Conservation (phyloP, 2,888 invertebrate genomes). For the Ceratothoa steindachneri region DNA sequence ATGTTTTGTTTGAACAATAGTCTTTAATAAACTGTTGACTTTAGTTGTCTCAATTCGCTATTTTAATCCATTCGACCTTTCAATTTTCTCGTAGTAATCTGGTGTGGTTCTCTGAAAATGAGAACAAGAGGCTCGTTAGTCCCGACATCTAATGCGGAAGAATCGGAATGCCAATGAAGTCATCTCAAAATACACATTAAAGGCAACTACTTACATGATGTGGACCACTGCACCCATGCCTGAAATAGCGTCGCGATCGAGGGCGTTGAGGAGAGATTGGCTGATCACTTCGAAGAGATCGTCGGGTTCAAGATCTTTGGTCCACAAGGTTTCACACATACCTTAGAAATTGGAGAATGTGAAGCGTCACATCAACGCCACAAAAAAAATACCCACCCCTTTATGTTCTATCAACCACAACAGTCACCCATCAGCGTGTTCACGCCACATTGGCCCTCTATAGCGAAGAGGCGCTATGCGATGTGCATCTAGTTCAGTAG, state of each 20-base stretch:
- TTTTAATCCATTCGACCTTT: slow-evolving; percentile 36
- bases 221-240: slow-evolving; percentile 98
- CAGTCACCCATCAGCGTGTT: too few relatives aligned
- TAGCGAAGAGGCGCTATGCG: too few relatives aligned
- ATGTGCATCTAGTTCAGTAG: too few relatives aligned
- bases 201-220: slow-evolving; percentile 80
- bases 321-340: slow-evolving; percentile 96
- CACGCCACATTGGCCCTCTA: too few relatives aligned
- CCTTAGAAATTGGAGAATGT: slow-evolving; percentile 52
- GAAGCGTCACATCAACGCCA: too few relatives aligned
- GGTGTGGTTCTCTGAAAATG: slow-evolving; percentile 34
- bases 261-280: slow-evolving; percentile 89
- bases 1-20: too few relatives aligned
- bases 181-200: too few relatives aligned
- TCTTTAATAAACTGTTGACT: too few relatives aligned
- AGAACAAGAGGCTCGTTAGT: background rate
- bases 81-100: slow-evolving; percentile 37
- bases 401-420: too few relatives aligned
- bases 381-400: too few relatives aligned
- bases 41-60: too few relatives aligned
- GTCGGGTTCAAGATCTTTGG: slow-evolving; percentile 81
- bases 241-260: slow-evolving; percentile 93
- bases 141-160: background rate
- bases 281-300: slow-evolving; percentile 95
- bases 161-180: too few relatives aligned